Conservation (phyloP, 92 coral and sea anemone genomes). For the Siderastrea radians region DNA sequence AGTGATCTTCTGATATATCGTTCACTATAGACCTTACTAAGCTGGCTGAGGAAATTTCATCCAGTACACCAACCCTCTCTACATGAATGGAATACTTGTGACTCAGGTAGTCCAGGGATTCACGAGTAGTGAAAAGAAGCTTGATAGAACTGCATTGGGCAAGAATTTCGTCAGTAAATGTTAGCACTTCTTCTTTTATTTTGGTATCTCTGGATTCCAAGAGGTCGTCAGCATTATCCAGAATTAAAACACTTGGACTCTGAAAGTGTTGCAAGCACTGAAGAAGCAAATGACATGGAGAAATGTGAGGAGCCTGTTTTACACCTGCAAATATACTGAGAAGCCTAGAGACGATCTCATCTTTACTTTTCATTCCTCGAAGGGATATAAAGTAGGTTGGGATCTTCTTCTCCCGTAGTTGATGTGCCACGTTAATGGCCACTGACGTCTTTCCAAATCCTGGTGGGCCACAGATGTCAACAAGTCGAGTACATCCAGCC, state of each 20-base stretch:
- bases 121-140: slow-evolving; percentile 28
- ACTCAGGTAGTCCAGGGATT: slow-evolving; percentile 3
- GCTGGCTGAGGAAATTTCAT: neutral
- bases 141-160: slow-evolving; percentile 1
- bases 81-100: slow-evolving; percentile 3
- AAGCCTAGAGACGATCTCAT: slow-evolving; percentile 15
- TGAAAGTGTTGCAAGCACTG: slow-evolving; percentile 13
- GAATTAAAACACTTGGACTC: slow-evolving; percentile 5
- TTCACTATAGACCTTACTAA: slow-evolving; percentile 1
- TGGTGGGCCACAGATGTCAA: neutral
- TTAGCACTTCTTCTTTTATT: neutral
- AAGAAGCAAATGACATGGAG: slow-evolving; percentile 9
- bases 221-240: slow-evolving; percentile 36
- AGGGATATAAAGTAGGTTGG: slow-evolving; percentile 11
- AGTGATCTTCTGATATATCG: slow-evolving; percentile 6
- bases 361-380: slow-evolving; percentile 28
- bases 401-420: neutral
- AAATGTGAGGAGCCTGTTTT: neutral
- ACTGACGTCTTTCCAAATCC: slow-evolving; percentile 22
- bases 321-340: slow-evolving; percentile 12
- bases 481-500: slow-evolving; percentile 20
- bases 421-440: slow-evolving; percentile 33
- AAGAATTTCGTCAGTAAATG: slow-evolving; percentile 11
- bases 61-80: slow-evolving; percentile 13
- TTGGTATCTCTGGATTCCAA: slow-evolving; percentile 17